Percentiles rank a stretch among this genome's conserved stretches.
phyloP scores from a whole-genome alignment of 2,888 invertebrate species.

The Corbicula japonica region DNA sequence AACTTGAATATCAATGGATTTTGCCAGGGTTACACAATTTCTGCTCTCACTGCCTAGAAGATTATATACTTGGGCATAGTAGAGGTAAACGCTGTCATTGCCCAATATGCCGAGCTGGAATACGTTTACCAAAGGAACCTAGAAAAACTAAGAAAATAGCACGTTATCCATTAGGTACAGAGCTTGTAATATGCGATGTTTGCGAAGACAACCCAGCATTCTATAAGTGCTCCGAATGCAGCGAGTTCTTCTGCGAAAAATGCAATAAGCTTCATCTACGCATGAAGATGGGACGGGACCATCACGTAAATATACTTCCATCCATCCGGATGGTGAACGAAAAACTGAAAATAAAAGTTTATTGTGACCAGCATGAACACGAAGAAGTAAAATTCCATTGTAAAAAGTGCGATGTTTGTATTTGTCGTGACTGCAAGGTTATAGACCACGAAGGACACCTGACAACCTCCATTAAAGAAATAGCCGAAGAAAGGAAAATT shows the following conservation, averaged over 20 bases:
- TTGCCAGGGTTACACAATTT: constrained; percentile 67
- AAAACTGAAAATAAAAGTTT: constrained; percentile 46
- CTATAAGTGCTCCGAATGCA: constrained; percentile 67
- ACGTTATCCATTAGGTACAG: constrained; percentile 42
- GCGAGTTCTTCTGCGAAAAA: constrained; percentile 63
- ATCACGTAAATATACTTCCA: constrained; percentile 52
- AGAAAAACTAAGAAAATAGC: constrained; percentile 25
- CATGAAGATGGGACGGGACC: constrained; percentile 61
- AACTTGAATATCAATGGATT: constrained; percentile 64
- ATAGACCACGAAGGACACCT: constrained; percentile 59
- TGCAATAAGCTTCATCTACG: constrained; percentile 61
- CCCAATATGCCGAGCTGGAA: constrained; percentile 64
- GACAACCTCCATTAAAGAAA: constrained; percentile 53
- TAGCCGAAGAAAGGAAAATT: constrained; percentile 52
- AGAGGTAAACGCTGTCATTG: constrained; percentile 61
- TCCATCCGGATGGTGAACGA: constrained; percentile 54
- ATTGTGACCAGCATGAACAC: constrained; percentile 58
- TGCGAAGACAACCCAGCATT: constrained; percentile 63
- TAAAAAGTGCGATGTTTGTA: constrained; percentile 58
- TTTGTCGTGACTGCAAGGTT: constrained; percentile 65
- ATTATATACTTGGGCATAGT: constrained; percentile 63
- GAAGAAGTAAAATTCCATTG: constrained; percentile 64
- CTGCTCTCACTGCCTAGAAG: constrained; percentile 62
- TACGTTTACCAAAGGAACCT: constrained; percentile 55
- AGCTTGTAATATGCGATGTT: constrained; percentile 60